Evolutionary conservation across 2,113 vertebrate genomes (phyloP).

Genomic region (Saguinus imperator): DNA sequence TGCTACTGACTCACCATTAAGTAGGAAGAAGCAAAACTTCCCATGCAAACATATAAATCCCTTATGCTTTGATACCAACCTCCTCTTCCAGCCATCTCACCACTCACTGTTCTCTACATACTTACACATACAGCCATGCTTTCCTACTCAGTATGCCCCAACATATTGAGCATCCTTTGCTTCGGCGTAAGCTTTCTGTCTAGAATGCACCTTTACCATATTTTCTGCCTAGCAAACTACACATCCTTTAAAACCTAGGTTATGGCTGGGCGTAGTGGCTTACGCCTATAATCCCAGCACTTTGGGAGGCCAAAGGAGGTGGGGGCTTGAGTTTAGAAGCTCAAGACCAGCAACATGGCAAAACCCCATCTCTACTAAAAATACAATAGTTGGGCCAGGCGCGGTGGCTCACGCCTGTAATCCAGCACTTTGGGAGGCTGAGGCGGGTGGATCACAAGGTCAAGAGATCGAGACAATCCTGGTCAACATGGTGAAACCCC

Average conservation of each 20-base stretch:
- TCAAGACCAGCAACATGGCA: too few species aligned
- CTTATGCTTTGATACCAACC: background rate
- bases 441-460: too few species aligned
- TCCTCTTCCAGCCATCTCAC: background rate
- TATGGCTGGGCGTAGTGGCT: too few species aligned
- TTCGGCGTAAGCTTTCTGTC: background rate
- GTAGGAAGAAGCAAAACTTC: background rate
- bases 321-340: too few species aligned
- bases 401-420: too few species aligned
- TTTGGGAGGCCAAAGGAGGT: too few species aligned
- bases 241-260: background rate
- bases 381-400: too few species aligned
- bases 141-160: background rate
- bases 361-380: too few species aligned
- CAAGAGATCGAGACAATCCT: too few species aligned
- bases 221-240: conserved; percentile 16
- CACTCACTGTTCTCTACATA: background rate
- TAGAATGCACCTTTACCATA: background rate
- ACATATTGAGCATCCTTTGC: background rate
- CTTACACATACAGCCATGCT: background rate
- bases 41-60: background rate
- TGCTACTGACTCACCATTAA: background rate
- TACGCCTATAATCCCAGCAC: too few species aligned
- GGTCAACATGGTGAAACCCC: too few species aligned
- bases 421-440: too few species aligned